Conservation (phyloP, 2,797 vertebrate genomes). For the Xenopus petersii region DNA sequence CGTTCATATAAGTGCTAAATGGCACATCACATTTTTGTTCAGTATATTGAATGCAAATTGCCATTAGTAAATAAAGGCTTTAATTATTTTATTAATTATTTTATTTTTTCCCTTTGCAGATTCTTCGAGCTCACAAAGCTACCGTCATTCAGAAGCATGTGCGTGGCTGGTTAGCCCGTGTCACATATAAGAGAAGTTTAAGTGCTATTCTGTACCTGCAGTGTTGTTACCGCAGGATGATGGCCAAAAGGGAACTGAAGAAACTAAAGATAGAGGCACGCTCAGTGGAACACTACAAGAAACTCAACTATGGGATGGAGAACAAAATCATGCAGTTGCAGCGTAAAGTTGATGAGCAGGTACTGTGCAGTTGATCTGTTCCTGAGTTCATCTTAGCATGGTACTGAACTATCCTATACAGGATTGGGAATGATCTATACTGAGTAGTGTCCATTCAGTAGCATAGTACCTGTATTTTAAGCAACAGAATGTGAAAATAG, state of each 20-base stretch:
- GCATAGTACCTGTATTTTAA: no score
- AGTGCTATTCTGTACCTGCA: constrained; percentile 86
- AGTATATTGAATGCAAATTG: no score
- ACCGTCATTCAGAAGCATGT: constrained; percentile 86
- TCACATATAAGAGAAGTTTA: constrained; percentile 74
- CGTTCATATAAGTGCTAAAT: no score
- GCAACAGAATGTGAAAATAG: no score
- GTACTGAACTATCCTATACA: no score
- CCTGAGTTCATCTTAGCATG: no score
- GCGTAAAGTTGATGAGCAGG: constrained; percentile 92
- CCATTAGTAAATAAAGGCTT: no score
- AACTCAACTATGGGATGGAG: constrained; percentile 96
- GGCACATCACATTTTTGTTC: no score
- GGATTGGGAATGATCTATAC: no score
- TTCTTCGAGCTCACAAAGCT: constrained; percentile 84
- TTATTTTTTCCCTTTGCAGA: constrained; percentile 59
- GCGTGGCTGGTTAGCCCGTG: constrained; percentile 88
- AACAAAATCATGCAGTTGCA: constrained; percentile 99
- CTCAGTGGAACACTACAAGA: constrained; percentile 96
- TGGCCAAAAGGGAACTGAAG: constrained; percentile 87
- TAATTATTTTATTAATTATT: no score
- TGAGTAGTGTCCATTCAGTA: no score
- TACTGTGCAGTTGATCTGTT: constrained; percentile 46
- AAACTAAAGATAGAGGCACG: constrained; percentile 97
- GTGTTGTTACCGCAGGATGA: constrained; percentile 92